phyloP scores from a whole-genome alignment of 2,797 vertebrate genomes.

The Calcarius lapponicus region DNA sequence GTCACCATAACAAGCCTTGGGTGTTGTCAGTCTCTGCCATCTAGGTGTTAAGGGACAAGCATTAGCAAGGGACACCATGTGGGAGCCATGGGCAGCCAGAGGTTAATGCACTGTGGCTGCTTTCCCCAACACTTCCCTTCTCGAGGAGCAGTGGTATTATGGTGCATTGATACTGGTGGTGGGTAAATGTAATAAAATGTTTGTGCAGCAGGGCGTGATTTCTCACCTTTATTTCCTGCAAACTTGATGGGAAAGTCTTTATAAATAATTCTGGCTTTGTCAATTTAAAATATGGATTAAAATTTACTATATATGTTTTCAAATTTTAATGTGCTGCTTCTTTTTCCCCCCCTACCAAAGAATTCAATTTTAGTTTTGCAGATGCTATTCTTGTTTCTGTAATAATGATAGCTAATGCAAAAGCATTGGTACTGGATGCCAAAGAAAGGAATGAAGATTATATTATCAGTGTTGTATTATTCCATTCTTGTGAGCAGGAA shows the following conservation, averaged over 20 bases:
- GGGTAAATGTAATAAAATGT: slow-evolving; percentile 14
- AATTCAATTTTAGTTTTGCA: background rate
- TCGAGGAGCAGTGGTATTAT: background rate
- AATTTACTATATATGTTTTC: slow-evolving; percentile 17
- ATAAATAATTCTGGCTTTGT: slow-evolving; percentile 47
- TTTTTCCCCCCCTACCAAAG: background rate
- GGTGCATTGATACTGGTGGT: background rate
- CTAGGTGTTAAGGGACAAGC: background rate
- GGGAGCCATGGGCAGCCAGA: background rate
- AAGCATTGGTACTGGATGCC: background rate
- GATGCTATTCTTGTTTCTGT: background rate
- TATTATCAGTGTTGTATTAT: background rate
- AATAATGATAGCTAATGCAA: background rate
- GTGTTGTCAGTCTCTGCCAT: background rate
- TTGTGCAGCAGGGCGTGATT: background rate
- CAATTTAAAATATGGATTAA: slow-evolving; percentile 50
- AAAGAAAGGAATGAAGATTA: background rate
- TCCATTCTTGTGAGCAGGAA: background rate
- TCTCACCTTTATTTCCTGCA: background rate
- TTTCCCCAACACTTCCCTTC: background rate
- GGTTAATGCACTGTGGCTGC: background rate
- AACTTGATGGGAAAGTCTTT: background rate
- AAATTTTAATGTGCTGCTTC: slow-evolving; percentile 28
- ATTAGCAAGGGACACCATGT: background rate
- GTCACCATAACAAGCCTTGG: background rate